A percentile compares a stretch with the other conserved stretches of the same genome.
phyloP scores from a whole-genome alignment of 1,140 invertebrate species.

The Trichoplusia ni region DNA sequence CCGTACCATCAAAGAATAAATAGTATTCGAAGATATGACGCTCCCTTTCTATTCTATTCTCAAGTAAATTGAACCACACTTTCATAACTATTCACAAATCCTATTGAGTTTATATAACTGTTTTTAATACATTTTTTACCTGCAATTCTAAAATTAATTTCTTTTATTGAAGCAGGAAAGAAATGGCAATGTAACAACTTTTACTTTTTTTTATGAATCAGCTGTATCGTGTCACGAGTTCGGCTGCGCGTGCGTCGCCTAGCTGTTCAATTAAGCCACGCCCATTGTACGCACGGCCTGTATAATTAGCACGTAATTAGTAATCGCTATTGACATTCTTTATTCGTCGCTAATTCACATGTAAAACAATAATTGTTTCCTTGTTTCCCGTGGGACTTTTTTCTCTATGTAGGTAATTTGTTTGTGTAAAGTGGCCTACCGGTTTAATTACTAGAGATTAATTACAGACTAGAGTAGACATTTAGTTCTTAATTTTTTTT shows the following conservation, averaged over 20 bases:
- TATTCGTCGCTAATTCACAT: slow-evolving; percentile 17
- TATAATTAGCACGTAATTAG: slow-evolving; percentile 45
- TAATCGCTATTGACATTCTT: slow-evolving; percentile 25
- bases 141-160: slow-evolving; percentile 4
- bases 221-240: slow-evolving; percentile 7
- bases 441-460: too few relatives aligned
- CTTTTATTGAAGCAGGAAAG: slow-evolving; percentile 5
- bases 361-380: slow-evolving; percentile 20
- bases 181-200: neutral
- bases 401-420: too few relatives aligned
- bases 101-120: neutral
- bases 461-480: too few relatives aligned
- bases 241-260: neutral
- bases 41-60: slow-evolving; percentile 5
- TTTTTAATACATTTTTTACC: slow-evolving; percentile 8
- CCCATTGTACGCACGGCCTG: slow-evolving; percentile 30
- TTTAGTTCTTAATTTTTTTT: too few relatives aligned
- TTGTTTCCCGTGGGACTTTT: slow-evolving; percentile 11
- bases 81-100: neutral
- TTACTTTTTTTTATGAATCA: slow-evolving; percentile 18
- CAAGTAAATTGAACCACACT: neutral
- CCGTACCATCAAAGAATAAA: slow-evolving; percentile 36
- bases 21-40: slow-evolving; percentile 3
- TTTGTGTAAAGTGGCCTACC: too few relatives aligned
- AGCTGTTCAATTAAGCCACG: slow-evolving; percentile 39